phyloP scores from a whole-genome alignment of 2,888 invertebrate genomes.

The Lepidonotus clava region DNA sequence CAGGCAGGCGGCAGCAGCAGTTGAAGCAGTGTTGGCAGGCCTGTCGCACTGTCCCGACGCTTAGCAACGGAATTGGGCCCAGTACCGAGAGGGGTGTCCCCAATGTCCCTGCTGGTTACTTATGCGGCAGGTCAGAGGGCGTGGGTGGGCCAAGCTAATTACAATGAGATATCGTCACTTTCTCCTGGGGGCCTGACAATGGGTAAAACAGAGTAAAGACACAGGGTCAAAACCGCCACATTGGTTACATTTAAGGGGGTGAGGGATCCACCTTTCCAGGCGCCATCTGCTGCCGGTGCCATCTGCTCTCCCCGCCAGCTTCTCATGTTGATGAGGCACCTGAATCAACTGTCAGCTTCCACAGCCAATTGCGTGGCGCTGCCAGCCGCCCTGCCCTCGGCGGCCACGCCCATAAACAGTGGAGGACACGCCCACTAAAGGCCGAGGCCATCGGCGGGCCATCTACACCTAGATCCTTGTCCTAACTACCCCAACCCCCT shows the following conservation, averaged over 20 bases:
- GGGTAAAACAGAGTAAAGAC: no score
- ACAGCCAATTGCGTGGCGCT: background rate
- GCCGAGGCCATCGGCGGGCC: conserved; percentile 3
- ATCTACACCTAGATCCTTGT: background rate
- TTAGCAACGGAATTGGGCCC: conserved; percentile 32
- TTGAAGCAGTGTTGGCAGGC: background rate
- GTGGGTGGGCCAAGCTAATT: no score
- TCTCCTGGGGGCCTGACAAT: no score
- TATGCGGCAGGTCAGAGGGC: no score
- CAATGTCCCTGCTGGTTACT: background rate
- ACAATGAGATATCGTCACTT: no score
- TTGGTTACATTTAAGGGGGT: no score
- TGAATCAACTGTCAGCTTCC: conserved; percentile 13
- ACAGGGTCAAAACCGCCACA: no score
- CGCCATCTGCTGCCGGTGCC: conserved; percentile 6
- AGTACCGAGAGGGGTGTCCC: background rate
- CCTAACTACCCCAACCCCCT: background rate
- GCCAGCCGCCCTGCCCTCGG: background rate
- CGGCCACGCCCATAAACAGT: conserved; percentile 36
- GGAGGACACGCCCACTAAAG: background rate
- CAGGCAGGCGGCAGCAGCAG: conserved; percentile 46
- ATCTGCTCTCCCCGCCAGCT: background rate
- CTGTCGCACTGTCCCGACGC: background rate
- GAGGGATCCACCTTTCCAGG: background rate
- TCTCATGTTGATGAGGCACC: conserved; percentile 29